A percentile compares a stretch with the other conserved stretches of the same genome.
These are phyloP conservation scores for Phalacrocorax pelagicus DNA, from an alignment of 2,113 vertebrate species.

Conservation along the genomic window DNA sequence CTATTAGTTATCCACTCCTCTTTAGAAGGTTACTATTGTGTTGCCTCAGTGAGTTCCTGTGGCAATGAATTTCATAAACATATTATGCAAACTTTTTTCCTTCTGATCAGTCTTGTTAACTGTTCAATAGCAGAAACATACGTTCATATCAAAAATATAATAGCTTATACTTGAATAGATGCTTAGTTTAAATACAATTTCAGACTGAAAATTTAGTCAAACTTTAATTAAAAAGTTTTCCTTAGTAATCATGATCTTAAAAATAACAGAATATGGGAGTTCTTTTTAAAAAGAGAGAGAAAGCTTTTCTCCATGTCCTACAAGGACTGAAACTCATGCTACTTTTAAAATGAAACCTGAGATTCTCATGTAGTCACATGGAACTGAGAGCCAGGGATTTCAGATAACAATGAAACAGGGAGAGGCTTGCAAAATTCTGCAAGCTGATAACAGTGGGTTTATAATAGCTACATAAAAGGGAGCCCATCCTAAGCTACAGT, in stretches of 20 bases:
- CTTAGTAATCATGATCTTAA: neutral
- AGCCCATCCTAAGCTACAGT: neutral
- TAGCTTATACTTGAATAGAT: neutral
- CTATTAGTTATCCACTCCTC: constrained; percentile 33
- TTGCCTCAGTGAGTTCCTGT: neutral
- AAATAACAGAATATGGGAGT: neutral
- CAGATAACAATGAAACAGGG: neutral
- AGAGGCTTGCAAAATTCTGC: neutral
- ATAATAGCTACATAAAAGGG: neutral
- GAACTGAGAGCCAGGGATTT: neutral
- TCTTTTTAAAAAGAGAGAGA: neutral
- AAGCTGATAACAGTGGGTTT: neutral
- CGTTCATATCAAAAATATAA: neutral
- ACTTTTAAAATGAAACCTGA: neutral
- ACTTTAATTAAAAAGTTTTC: neutral
- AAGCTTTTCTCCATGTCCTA: neutral
- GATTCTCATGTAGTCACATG: neutral
- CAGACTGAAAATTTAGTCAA: neutral
- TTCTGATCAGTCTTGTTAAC: neutral
- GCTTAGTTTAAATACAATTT: neutral
- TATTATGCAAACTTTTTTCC: neutral
- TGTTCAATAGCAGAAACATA: neutral
- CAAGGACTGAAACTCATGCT: neutral
- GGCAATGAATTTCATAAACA: constrained; percentile 12
- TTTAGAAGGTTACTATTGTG: neutral